Evolutionary conservation across 2,888 invertebrate species (phyloP).

Genomic region (Enchytraeus crypticus): DNA sequence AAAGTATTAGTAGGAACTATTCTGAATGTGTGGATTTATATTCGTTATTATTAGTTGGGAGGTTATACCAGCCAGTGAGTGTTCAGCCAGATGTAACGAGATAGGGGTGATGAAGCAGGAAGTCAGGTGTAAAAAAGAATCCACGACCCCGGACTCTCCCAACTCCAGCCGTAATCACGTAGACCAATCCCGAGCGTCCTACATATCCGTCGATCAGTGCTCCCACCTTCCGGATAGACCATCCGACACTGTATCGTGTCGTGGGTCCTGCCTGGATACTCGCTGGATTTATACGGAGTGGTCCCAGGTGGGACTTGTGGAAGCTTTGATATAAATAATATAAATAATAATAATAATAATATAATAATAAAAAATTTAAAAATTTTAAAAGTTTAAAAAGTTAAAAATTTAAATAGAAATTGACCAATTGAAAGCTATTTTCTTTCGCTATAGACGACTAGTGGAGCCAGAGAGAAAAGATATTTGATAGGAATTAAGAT

Average conservation of each 20-base stretch:
- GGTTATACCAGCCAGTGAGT: slow-evolving; percentile 55
- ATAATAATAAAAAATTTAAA: too few relatives aligned
- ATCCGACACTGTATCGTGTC: background rate
- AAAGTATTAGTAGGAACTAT: too few relatives aligned
- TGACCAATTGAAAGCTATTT: too few relatives aligned
- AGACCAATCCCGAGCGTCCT: background rate
- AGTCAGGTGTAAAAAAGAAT: slow-evolving; percentile 56
- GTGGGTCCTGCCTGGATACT: slow-evolving; percentile 57
- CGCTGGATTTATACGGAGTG: slow-evolving; percentile 67
- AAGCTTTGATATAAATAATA: background rate
- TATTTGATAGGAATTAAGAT: too few relatives aligned
- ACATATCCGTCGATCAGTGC: background rate
- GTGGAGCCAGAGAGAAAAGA: too few relatives aligned
- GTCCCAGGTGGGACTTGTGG: slow-evolving; percentile 55
- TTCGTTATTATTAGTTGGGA: slow-evolving; percentile 59
- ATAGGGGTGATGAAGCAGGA: slow-evolving; percentile 57
- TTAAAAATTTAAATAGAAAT: too few relatives aligned
- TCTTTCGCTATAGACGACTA: too few relatives aligned
- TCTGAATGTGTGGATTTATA: too few relatives aligned
- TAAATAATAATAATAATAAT: background rate
- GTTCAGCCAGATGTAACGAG: slow-evolving; percentile 63
- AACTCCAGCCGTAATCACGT: slow-evolving; percentile 20
- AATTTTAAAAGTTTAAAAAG: background rate
- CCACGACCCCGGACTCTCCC: slow-evolving; percentile 5
- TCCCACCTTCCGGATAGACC: background rate